phyloP scores from a whole-genome alignment of 30 jellyfish, hydroid and myxozoan species.

The Calvadosia cruxmelitensis region DNA sequence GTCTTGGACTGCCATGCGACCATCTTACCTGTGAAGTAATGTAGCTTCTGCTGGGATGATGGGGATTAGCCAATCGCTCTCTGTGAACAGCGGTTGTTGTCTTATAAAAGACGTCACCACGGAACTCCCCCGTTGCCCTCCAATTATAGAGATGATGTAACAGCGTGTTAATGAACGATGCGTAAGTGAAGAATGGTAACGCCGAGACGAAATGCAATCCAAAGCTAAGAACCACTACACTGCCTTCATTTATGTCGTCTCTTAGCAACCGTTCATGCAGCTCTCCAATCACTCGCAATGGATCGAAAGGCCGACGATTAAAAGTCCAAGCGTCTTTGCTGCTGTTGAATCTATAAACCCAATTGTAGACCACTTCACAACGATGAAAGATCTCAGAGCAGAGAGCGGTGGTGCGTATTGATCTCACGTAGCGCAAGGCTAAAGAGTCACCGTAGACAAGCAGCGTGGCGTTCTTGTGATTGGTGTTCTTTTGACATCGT shows the following conservation, averaged over 20 bases:
- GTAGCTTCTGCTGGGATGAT: background rate
- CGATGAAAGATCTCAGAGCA: background rate
- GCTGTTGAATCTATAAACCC: background rate
- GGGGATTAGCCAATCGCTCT: slow-evolving; percentile 1
- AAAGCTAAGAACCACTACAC: background rate
- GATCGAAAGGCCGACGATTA: background rate
- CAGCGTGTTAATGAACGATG: background rate
- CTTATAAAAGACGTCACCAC: background rate
- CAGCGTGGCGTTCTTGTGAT: too few species aligned
- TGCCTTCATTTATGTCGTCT: background rate
- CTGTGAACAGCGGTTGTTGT: background rate
- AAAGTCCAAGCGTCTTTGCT: background rate
- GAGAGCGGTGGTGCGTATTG: background rate
- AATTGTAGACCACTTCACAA: background rate
- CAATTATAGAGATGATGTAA: background rate
- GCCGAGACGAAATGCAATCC: background rate
- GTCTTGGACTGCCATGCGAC: too few species aligned
- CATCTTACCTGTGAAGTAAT: background rate
- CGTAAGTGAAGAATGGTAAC: background rate
- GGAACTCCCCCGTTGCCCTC: background rate
- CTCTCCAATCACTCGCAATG: background rate
- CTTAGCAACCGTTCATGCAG: too few species aligned
- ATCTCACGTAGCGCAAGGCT: background rate
- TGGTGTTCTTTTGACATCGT: too few species aligned
- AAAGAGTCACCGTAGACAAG: background rate